Percentiles rank a stretch among this genome's conserved stretches.
These are phyloP conservation scores for Lypha dubia DNA, from an alignment of 2,888 invertebrate genomes.

Conservation along the genomic window DNA sequence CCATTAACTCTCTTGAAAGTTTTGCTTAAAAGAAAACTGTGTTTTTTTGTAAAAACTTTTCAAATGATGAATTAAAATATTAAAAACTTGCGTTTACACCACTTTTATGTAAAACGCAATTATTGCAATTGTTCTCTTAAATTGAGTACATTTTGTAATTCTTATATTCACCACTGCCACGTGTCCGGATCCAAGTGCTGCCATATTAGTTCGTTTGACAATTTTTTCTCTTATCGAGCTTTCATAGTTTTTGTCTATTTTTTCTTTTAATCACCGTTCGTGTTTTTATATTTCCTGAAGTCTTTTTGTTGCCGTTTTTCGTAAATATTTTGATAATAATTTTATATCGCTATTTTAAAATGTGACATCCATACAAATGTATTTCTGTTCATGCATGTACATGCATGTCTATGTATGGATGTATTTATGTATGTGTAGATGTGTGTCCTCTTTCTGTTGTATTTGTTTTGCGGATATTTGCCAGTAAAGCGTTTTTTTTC, in stretches of 20 bases:
- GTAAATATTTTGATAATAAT: conserved; percentile 49
- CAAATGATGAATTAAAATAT: neutral
- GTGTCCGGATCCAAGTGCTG: conserved; percentile 26
- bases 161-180: conserved; percentile 49
- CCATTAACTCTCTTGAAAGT: neutral
- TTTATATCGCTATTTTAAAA: no score
- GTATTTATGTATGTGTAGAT: neutral
- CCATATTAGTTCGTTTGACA: conserved; percentile 2
- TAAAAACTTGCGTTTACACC: no score
- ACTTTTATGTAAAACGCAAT: neutral
- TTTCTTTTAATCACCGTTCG: neutral
- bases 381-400: neutral
- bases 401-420: neutral
- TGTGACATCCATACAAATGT: neutral
- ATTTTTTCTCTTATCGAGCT: neutral
- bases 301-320: conserved; percentile 27
- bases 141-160: neutral
- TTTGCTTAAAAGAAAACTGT: neutral
- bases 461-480: neutral
- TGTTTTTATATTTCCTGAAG: neutral
- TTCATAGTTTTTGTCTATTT: neutral
- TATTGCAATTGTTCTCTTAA: neutral
- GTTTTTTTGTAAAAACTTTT: neutral
- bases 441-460: neutral
- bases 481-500: neutral